phyloP scores from a whole-genome alignment of 2,113 vertebrate genomes.

The Stigmatopora nigra region DNA sequence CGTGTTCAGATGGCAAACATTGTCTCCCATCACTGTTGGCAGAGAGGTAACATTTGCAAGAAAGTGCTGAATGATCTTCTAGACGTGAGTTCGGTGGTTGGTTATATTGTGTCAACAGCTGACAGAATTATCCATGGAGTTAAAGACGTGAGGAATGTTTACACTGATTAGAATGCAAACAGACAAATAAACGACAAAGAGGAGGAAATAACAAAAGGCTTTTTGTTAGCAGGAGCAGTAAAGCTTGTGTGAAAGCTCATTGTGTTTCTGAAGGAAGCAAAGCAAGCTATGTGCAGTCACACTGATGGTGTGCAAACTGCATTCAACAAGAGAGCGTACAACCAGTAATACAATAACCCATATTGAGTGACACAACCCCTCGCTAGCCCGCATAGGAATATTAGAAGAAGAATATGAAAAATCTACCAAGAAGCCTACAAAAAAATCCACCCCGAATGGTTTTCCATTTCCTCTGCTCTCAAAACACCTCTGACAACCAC shows the following conservation, averaged over 20 bases:
- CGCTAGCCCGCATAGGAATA: background rate
- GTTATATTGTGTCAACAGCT: slow-evolving; percentile 24
- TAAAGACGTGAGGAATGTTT: slow-evolving; percentile 10
- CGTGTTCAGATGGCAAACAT: background rate
- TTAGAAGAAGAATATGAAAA: background rate
- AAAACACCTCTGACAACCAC: background rate
- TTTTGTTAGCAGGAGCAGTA: slow-evolving; percentile 2
- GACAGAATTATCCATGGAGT: slow-evolving; percentile 10
- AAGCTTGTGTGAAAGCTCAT: background rate
- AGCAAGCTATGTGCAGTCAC: slow-evolving; percentile 11
- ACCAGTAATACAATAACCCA: slow-evolving; percentile 6
- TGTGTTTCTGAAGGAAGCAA: slow-evolving; percentile 16
- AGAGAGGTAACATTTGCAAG: slow-evolving; percentile 16
- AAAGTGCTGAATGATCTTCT: slow-evolving; percentile 14
- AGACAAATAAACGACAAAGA: background rate
- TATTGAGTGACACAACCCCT: background rate
- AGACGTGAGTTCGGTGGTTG: slow-evolving; percentile 14
- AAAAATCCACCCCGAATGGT: background rate
- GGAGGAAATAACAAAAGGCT: slow-evolving; percentile 5
- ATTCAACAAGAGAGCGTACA: slow-evolving; percentile 18
- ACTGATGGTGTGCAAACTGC: slow-evolving; percentile 11
- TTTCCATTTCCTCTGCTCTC: background rate
- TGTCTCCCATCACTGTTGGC: background rate
- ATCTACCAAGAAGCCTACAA: background rate
- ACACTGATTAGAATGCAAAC: background rate